A percentile compares a stretch with the other conserved stretches of the same genome.
Evolutionary conservation across 2,113 vertebrate species (phyloP).

Genomic region (Girardinichthys multiradiatus): DNA sequence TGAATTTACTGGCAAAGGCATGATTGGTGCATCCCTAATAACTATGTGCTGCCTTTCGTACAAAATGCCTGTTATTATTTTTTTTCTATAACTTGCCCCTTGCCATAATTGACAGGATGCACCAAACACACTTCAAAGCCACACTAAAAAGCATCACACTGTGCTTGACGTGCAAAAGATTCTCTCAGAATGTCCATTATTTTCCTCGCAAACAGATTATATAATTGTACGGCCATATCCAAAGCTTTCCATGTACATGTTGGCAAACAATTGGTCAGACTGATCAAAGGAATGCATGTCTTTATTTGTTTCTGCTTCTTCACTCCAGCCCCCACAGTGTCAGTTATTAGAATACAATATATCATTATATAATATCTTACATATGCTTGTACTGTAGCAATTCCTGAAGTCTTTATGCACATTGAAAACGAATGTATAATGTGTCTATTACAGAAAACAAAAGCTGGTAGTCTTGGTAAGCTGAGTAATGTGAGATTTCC

Average conservation of each 20-base stretch:
- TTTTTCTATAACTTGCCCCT: not conserved
- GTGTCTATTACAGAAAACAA: conserved; percentile 27
- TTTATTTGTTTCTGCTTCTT: conserved; percentile 71
- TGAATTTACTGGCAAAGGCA: not conserved
- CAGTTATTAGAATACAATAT: conserved; percentile 74
- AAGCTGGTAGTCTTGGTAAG: conserved; percentile 54
- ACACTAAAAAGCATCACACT: not conserved
- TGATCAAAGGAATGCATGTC: conserved; percentile 70
- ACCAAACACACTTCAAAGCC: not conserved
- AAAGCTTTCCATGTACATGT: conserved; percentile 61
- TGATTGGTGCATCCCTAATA: not conserved
- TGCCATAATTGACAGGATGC: not conserved
- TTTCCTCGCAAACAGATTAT: conserved; percentile 63
- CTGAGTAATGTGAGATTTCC: conserved; percentile 68
- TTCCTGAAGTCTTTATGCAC: conserved; percentile 55
- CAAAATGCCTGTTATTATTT: too few relatives aligned
- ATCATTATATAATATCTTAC: conserved; percentile 77
- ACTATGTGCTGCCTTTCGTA: not conserved
- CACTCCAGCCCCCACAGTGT: conserved; percentile 72
- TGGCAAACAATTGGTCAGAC: conserved; percentile 72
- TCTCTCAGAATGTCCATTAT: conserved; percentile 58
- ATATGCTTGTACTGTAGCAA: conserved; percentile 69
- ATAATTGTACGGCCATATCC: conserved; percentile 61
- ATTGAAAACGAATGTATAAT: conserved; percentile 16
- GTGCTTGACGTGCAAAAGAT: conserved; percentile 49